Conservation (phyloP, 53 echinoderm and acorn worm genomes). For the Paelopatides confundens region DNA sequence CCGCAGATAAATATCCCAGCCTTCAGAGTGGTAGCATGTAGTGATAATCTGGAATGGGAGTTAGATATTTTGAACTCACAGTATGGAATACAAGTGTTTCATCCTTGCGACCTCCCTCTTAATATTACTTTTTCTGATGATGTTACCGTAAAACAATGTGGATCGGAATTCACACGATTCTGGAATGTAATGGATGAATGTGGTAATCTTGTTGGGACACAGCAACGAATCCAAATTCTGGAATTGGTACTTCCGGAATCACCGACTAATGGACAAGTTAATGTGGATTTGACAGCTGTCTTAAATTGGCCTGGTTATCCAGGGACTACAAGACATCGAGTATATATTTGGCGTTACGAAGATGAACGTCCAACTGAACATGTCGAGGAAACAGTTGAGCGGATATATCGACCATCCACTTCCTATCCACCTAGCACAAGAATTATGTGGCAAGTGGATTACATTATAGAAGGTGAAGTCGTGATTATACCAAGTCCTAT, state of each 20-base stretch:
- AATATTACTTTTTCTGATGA: slow-evolving; percentile 5
- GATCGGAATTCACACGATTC: neutral
- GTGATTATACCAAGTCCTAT: slow-evolving; percentile 26
- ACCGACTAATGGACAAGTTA: slow-evolving; percentile 14
- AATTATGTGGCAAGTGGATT: slow-evolving; percentile 39
- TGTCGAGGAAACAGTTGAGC: neutral
- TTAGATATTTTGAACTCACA: neutral
- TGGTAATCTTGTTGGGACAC: neutral
- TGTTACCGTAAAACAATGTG: neutral
- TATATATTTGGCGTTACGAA: slow-evolving; percentile 30
- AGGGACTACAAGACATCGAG: slow-evolving; percentile 12
- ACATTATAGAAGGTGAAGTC: neutral
- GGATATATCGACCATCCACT: neutral
- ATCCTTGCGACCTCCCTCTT: slow-evolving; percentile 28
- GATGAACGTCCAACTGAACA: slow-evolving; percentile 2
- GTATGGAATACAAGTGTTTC: neutral
- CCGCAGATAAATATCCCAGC: slow-evolving; percentile 15
- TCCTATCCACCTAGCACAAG: slow-evolving; percentile 26
- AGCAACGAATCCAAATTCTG: slow-evolving; percentile 24
- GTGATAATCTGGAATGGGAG: slow-evolving; percentile 15
- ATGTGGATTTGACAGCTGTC: slow-evolving; percentile 6
- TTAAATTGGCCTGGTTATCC: slow-evolving; percentile 31
- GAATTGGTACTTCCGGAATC: slow-evolving; percentile 24
- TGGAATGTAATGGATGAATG: slow-evolving; percentile 43
- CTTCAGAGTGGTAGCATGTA: slow-evolving; percentile 3